phyloP scores from a whole-genome alignment of 2,888 invertebrate species.

The Trissoscelio sp. region DNA sequence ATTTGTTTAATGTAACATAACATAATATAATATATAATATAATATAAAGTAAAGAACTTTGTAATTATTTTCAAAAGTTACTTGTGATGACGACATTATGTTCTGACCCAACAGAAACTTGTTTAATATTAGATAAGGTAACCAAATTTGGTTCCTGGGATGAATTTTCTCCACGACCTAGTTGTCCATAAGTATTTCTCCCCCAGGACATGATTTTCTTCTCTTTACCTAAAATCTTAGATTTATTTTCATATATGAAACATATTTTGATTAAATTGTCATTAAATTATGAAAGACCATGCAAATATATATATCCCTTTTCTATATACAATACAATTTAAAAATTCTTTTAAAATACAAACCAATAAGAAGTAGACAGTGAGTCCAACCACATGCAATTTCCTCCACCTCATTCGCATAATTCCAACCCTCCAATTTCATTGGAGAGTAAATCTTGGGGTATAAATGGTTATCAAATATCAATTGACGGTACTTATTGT shows the following conservation, averaged over 20 bases:
- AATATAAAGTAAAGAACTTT: neutral
- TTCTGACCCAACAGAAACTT: slow-evolving; percentile 90
- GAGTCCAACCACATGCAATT: slow-evolving; percentile 91
- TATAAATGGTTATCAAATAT: slow-evolving; percentile 84
- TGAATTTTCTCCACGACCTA: slow-evolving; percentile 84
- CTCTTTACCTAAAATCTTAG: slow-evolving; percentile 84
- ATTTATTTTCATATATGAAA: slow-evolving; percentile 3
- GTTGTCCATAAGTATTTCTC: slow-evolving; percentile 91
- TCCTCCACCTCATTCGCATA: slow-evolving; percentile 75
- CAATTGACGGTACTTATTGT: slow-evolving; percentile 92
- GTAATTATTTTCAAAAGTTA: slow-evolving; percentile 67
- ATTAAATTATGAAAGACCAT: too few species aligned
- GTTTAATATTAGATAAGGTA: slow-evolving; percentile 84
- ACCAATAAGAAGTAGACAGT: slow-evolving; percentile 84
- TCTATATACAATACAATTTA: too few species aligned
- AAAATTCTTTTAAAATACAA: slow-evolving; percentile 55
- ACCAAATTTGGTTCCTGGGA: slow-evolving; percentile 67
- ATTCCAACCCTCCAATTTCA: slow-evolving; percentile 84
- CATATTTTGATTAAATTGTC: neutral
- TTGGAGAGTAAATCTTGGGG: slow-evolving; percentile 85
- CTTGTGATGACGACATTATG: slow-evolving; percentile 88
- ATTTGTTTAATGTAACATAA: too few species aligned
- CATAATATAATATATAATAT: neutral
- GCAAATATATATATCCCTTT: too few species aligned
- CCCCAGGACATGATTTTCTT: slow-evolving; percentile 90